Base-by-base conservation (phyloP, 2,888 invertebrate species). In the Pterobdella sp. region DNA sequence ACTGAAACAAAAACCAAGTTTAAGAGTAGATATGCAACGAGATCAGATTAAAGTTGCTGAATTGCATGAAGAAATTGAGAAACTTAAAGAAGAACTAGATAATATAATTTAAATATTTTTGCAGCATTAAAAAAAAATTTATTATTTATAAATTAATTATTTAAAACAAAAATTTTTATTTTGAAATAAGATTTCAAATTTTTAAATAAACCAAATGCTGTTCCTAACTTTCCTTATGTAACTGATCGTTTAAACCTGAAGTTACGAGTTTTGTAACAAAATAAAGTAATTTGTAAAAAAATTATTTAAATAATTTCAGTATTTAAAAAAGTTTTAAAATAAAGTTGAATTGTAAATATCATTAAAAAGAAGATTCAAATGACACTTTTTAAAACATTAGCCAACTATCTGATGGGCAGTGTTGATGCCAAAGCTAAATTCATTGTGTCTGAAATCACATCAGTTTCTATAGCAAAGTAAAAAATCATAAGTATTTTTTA, bases 341-440 rank as follows among this genome's bases (percentile, higher is more conserved):
- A n/a, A n/a, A n/a, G n/a, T n/a, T n/a, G n/a, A n/a, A n/a, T n/a
- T n/a, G n/a, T n/a, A n/a, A n/a, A n/a, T n/a, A n/a, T n/a, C n/a
- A n/a, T n/a, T n/a, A n/a, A n/a, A n/a, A n/a, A n/a, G n/a, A 56
- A 56, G 3, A 14, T 26, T 3, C 7, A 14, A 22, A 56, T 56
- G 60, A 4, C 60, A 14, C 3, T 56, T 22, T 56, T 56, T n/a
- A 22, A 56, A 56, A 56, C 60, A 3, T n/a, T 56, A n/a, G n/a
- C 60, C 60, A n/a, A n/a, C n/a, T 56, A 56, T 26, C 4, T 56
- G 4, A 56, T 26, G 3, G 60, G 60, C 4, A 56, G n/a, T 56
- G 60, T 56, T 26, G 60, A 56, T 56, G 60, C 60, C n/a, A 56
- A 26, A 56, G 60, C 60, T 22, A 56, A 56, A n/a, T 56, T 56